Base-by-base conservation (phyloP, 2,797 vertebrate genomes). In the Xenops minutus region DNA sequence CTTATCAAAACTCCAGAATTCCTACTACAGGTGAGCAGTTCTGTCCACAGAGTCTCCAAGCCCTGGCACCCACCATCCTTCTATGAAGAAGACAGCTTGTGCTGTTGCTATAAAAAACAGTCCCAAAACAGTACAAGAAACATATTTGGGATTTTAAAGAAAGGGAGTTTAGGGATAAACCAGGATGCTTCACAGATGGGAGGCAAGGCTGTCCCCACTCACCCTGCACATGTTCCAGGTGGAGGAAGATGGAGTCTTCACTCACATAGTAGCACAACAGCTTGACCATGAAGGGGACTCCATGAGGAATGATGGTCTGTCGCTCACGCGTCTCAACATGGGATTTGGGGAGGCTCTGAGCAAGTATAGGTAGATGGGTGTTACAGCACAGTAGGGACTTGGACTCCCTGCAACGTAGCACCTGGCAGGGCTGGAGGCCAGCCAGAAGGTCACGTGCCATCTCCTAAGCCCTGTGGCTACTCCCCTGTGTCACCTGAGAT, bases 271-370 rank as follows among this genome's bases (percentile, higher is more conserved):
- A 99, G 89, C 98, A 97, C 67, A 99, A 96, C 93, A 99, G 96
- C 97, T 98, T 99, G 9, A 99, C 98, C 99, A 99, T 99, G 96
- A 99, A 99, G 19, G 99, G 99, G n/a, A 99, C 98, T 1, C 99
- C 99, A 71, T 99, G 99, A 21, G 99, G 99, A 95, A 99, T 99
- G 97, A 99, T 98, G 54, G 99, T 99, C 68, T 98, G 98, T 55
- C 99, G 98, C 58, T 98, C 98, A 66, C 97, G 98, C 91, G 98
- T 99, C 64, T 98, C 99, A 94, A 98, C 93, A 7, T 98, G 99
- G 10, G 99, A 99, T 96, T 99, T 99, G 52, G 98, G 97, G 89
- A 99, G 98, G 95, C 99, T 99, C 99, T 99, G 96, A 67, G 87
- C 76, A 89, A 19, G 30, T 34, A 85, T 26, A 66, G 16, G n/a